A percentile compares a stretch with the other conserved stretches of the same genome.
These are phyloP conservation scores for Upupa epops DNA, from an alignment of 2,113 vertebrate genomes.

Conservation along the genomic window DNA sequence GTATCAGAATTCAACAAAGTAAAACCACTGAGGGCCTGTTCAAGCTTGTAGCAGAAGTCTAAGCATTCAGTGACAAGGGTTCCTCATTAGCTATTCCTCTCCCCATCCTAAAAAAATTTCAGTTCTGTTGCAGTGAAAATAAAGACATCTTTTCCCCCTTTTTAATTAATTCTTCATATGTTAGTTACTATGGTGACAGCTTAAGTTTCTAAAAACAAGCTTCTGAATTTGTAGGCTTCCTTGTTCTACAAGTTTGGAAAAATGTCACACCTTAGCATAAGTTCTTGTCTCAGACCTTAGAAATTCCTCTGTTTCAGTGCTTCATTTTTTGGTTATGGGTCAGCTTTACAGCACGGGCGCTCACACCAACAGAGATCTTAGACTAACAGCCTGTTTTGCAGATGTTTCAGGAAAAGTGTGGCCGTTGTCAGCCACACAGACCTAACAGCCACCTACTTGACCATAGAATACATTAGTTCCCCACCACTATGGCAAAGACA, in stretches of 20 bases:
- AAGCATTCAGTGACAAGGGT: neutral
- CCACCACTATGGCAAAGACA: neutral
- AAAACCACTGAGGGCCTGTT: neutral
- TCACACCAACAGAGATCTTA: neutral
- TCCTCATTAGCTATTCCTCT: neutral
- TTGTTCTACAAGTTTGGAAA: neutral
- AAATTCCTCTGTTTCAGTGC: neutral
- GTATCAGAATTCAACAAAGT: neutral
- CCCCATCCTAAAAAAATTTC: neutral
- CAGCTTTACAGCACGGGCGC: neutral
- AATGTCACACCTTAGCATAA: neutral
- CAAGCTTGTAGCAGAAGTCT: neutral
- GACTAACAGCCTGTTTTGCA: neutral
- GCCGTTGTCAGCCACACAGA: neutral
- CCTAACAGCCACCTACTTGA: neutral
- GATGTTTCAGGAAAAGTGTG: neutral
- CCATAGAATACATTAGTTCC: neutral
- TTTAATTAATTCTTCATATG: neutral
- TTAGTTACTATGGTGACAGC: slow-evolving; percentile 16
- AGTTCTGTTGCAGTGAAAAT: slow-evolving; percentile 16
- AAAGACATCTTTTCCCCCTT: neutral
- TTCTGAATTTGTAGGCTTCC: slow-evolving; percentile 13
- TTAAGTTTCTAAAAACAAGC: slow-evolving; percentile 4
- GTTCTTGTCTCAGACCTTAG: neutral
- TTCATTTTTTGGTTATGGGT: neutral